phyloP scores from a whole-genome alignment of 23 tunicate species.

The Ciona savignyi region DNA sequence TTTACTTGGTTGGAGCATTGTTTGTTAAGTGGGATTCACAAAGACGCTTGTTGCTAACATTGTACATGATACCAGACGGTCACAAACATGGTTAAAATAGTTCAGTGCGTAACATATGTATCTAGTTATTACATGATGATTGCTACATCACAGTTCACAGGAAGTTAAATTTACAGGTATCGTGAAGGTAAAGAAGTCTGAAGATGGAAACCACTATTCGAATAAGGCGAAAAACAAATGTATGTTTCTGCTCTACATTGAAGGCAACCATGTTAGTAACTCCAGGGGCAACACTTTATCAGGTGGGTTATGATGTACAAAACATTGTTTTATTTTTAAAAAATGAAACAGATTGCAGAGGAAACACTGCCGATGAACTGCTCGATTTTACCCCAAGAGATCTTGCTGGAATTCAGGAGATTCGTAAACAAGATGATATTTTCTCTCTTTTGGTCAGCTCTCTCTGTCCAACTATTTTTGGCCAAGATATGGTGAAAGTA shows the following conservation, averaged over 20 bases:
- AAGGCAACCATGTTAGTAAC: conserved; percentile 92
- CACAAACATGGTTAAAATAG: too few species aligned
- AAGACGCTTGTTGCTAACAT: too few species aligned
- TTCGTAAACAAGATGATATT: conserved; percentile 58
- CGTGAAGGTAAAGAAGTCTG: conserved; percentile 71
- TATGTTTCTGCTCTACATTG: conserved; percentile 74
- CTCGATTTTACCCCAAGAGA: conserved; percentile 61
- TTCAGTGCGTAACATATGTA: too few species aligned
- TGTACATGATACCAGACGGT: too few species aligned
- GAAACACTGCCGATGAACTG: conserved; percentile 34
- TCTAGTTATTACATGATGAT: too few species aligned
- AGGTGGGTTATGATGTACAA: too few species aligned
- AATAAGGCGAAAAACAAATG: conserved; percentile 54
- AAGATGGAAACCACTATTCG: conserved; percentile 28
- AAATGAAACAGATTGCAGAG: conserved; percentile 91
- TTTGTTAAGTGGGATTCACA: too few species aligned
- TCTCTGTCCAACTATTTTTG: conserved; percentile 89
- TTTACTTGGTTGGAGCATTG: too few species aligned
- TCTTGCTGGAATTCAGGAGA: conserved; percentile 66
- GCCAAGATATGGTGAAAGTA: conserved; percentile 96
- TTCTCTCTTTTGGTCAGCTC: conserved; percentile 67
- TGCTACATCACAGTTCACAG: too few species aligned
- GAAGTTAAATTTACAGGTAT: too few species aligned
- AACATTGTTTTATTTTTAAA: too few species aligned
- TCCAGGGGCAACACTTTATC: conserved; percentile 49